A percentile compares a stretch with the other conserved stretches of the same genome.
phyloP scores from a whole-genome alignment of 1,140 invertebrate genomes.

The Belonocnema kinseyi region DNA sequence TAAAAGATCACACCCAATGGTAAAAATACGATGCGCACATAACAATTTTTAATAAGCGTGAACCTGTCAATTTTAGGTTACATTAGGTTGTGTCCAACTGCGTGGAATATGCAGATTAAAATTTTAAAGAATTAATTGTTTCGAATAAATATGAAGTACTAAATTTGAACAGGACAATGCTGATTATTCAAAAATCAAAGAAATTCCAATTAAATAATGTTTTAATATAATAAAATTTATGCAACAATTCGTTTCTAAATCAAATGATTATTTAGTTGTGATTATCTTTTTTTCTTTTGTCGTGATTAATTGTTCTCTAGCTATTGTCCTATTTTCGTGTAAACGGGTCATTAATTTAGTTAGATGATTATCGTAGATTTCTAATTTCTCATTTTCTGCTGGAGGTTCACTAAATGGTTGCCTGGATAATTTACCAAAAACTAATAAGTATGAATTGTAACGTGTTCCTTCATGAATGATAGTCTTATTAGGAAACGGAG shows the following conservation, averaged over 20 bases:
- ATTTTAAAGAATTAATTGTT: too few species aligned
- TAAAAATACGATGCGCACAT: too few species aligned
- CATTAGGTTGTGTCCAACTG: too few species aligned
- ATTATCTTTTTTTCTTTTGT: constrained; percentile 32
- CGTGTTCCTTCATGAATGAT: not conserved
- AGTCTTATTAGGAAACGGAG: constrained; percentile 11
- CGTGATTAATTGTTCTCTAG: not conserved
- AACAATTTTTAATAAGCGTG: too few species aligned
- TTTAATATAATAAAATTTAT: constrained; percentile 1
- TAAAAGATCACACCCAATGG: too few species aligned
- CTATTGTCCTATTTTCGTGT: not conserved
- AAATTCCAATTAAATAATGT: too few species aligned
- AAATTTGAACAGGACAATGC: too few species aligned
- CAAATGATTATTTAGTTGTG: too few species aligned
- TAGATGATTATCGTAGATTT: constrained; percentile 4
- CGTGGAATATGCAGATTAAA: too few species aligned
- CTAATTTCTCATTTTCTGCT: not conserved
- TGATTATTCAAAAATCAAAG: too few species aligned
- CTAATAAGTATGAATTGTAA: not conserved
- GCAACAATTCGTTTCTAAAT: constrained; percentile 17
- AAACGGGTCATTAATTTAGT: not conserved
- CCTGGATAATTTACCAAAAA: not conserved
- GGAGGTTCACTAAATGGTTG: not conserved
- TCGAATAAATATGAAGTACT: too few species aligned
- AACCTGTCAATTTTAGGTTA: too few species aligned